phyloP scores from a whole-genome alignment of 1,140 invertebrate genomes.

The Atopsyche davidsoni region DNA sequence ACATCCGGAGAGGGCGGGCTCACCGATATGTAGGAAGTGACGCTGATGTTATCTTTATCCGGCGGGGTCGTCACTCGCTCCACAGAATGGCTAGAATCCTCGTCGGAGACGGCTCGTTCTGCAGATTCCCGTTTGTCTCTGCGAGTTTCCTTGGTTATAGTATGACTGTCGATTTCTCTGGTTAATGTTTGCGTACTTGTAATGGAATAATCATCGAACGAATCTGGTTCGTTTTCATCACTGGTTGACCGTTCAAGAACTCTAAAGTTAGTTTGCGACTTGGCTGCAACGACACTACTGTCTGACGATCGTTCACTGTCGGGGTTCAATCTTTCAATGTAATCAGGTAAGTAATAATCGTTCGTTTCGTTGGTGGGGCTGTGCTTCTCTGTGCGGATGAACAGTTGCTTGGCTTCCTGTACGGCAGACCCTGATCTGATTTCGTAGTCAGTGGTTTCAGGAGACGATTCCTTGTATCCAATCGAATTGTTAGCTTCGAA shows the following conservation, averaged over 20 bases:
- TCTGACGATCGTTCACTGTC: conserved; percentile 45
- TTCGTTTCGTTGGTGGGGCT: conserved; percentile 36
- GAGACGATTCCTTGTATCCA: conserved; percentile 44
- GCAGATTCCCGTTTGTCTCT: neutral
- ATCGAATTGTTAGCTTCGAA: conserved; percentile 42
- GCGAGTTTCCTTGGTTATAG: conserved; percentile 2
- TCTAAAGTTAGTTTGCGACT: conserved; percentile 30
- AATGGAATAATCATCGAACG: conserved; percentile 30
- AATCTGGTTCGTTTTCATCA: conserved; percentile 29
- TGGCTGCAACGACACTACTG: conserved; percentile 35
- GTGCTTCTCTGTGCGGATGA: conserved; percentile 40
- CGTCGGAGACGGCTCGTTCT: conserved; percentile 7
- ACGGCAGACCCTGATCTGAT: conserved; percentile 5
- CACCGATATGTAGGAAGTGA: conserved; percentile 47
- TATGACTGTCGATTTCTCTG: conserved; percentile 9
- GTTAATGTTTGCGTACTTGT: conserved; percentile 1
- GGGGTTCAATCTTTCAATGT: conserved; percentile 40
- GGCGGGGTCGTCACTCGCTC: conserved; percentile 38
- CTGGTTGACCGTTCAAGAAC: conserved; percentile 24
- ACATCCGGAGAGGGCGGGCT: conserved; percentile 43
- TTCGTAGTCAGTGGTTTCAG: conserved; percentile 33
- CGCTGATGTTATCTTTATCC: conserved; percentile 36
- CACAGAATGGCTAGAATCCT: conserved; percentile 13
- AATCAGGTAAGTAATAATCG: conserved; percentile 37
- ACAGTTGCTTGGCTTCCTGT: conserved; percentile 38